Base-by-base conservation (phyloP, 2,888 invertebrate genomes). In the Nemapogon koenigi region DNA sequence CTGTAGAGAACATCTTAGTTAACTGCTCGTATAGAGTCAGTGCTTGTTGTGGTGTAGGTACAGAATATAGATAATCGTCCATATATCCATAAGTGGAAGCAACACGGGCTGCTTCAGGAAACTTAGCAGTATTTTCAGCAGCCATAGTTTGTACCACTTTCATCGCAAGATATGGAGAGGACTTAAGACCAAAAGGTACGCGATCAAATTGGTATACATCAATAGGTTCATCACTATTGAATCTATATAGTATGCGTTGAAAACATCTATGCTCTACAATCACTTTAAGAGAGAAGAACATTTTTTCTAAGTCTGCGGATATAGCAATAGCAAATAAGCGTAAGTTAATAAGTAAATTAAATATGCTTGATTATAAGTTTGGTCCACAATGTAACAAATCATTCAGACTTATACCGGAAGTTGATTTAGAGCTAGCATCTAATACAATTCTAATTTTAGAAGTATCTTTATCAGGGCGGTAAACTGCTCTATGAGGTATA, bases 351-450 rank as follows among this genome's bases (percentile, higher is more conserved):
- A 36, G 3, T 14, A 36, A 27, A 3, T 26, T 2, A 27, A 15
- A 36, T 22, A 36, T 30, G 16, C 35, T 19, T 2, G 8, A 10
- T 18, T 39, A 36, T 16, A 40, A 16, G 35, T 46, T 46, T 4
- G 42, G 42, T 2, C 45, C 46, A 10, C 27, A 25, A 38, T 45
- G 42, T 4, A 46, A 16, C 10, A 44, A 14, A 16, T 46, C 42
- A 26, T 43, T 46, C 2, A 43, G 33, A 16, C 42, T 43, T 11
- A 38, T 7, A 3, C 41, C 42, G 16, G 44, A 19, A 7, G 28
- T 26, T 2, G 41, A 29, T 3, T 17, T 29, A 17, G 13, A 1
- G 22, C 38, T 38, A 2, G 41, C 41, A 15, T 41, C 41, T 14
- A 41, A 18, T 10, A 41, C 41, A 2, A 35, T 4, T 7, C 41